phyloP scores from a whole-genome alignment of 2,797 vertebrate species.

The Chromobotia macracanthus region DNA sequence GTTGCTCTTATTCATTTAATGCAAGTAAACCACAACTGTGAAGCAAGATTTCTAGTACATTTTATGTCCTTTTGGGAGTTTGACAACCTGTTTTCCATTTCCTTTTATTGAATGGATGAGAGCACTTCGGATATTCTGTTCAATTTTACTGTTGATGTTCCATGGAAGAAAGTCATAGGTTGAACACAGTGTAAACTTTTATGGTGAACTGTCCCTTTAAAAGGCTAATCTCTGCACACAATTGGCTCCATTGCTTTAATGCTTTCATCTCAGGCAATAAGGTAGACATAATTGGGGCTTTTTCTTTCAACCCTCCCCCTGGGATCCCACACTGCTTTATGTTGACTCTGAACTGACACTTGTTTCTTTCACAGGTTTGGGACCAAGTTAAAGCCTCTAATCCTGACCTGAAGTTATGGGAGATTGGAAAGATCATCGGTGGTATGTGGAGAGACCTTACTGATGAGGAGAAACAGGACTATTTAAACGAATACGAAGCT shows the following conservation, averaged over 20 bases:
- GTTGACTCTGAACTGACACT: constrained; percentile 56
- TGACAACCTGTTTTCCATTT: background rate
- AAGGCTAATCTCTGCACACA: background rate
- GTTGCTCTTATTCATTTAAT: background rate
- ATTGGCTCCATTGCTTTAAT: background rate
- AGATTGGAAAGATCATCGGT: constrained; percentile 99
- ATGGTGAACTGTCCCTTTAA: background rate
- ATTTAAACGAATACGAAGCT: constrained; percentile 99
- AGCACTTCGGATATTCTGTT: background rate
- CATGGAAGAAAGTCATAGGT: background rate
- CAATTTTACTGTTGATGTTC: too few relatives aligned
- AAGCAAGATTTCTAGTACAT: too few relatives aligned
- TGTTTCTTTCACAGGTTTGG: constrained; percentile 86
- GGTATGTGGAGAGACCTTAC: constrained; percentile 99
- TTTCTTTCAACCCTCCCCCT: constrained; percentile 1
- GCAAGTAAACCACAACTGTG: too few relatives aligned
- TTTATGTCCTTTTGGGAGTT: too few relatives aligned
- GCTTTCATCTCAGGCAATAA: background rate
- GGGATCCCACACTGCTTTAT: constrained; percentile 57
- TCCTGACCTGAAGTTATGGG: constrained; percentile 98
- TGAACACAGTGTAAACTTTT: background rate
- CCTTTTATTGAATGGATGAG: background rate
- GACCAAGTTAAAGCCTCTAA: constrained; percentile 99
- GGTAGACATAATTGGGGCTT: background rate
- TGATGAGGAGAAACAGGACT: constrained; percentile 99